Base-by-base conservation (phyloP, 2,797 vertebrate genomes). In the Brotula barbata region DNA sequence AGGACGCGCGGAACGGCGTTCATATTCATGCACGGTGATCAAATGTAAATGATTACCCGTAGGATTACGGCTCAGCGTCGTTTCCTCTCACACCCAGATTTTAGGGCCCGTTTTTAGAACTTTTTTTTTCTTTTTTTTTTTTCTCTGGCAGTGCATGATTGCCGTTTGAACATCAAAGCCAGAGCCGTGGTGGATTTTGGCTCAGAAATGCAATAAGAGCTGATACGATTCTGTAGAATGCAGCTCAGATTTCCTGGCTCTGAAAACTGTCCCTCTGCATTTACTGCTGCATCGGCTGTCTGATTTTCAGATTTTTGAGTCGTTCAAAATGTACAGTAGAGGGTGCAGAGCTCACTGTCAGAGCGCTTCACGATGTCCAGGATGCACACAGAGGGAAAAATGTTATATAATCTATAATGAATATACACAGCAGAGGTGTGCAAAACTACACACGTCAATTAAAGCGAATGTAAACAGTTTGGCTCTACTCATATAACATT, bases 31-130 rank as follows among this genome's bases (percentile, higher is more conserved):
- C 65, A 2, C 75, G 63, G 60, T 73, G 73, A 84, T 81, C 77
- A 85, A 81, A 85, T 88, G 72, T 85, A 80, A 86, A 83, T 50
- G 59, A 82, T 83, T 82, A 79, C 69, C 80, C 64, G 41, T 46
- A 72, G 85, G 85, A 87, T 87, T 85, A 77, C 67, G 25, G 68
- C 50, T 58, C 73, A 60, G 76, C 69, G 73, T 39, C 51, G 37
- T 74, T 78, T 77, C 42, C 71, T 76, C 62, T 71, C 39, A 23
- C 58, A 64, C 48, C 9, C 52, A 63, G 48, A 71, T 78, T 80
- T 74, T 69, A 57, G 66, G 33, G 17, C 36, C 31, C 4, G 7
- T 66, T 86, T 87, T 82, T 59, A 73, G 54, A 73, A 64, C 48
- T n/a, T 31, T 64, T 58, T 48, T 41, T 23, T 68, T 61, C 73